A percentile compares a stretch with the other conserved stretches of the same genome.
These are phyloP conservation scores for Asarcornis scutulata DNA, from an alignment of 2,113 vertebrate species.

Conservation along the genomic window DNA sequence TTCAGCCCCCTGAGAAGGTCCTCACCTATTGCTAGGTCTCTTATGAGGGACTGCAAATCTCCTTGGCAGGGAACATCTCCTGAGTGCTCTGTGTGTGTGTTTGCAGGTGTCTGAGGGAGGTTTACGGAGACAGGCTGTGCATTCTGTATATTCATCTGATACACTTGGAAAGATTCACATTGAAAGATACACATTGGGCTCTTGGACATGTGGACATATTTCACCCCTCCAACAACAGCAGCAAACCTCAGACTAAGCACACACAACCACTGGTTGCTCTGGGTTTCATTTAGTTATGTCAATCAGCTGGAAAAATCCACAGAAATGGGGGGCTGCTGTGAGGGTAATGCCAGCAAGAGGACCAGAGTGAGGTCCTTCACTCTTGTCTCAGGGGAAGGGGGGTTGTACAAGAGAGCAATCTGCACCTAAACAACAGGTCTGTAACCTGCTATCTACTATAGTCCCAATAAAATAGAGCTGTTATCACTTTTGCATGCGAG, in stretches of 20 bases:
- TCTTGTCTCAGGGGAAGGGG: not conserved
- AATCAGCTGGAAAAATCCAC: not conserved
- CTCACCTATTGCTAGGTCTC: not conserved
- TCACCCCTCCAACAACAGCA: not conserved
- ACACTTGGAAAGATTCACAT: not conserved
- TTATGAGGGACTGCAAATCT: fast-evolving
- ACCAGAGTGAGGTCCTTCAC: not conserved
- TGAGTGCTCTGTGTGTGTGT: fast-evolving
- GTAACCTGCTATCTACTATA: not conserved
- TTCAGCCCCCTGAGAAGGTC: not conserved
- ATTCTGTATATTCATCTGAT: not conserved
- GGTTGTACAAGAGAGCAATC: not conserved
- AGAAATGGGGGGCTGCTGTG: not conserved
- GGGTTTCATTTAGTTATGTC: not conserved
- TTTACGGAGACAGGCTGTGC: not conserved
- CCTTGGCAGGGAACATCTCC: not conserved
- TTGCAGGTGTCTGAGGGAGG: not conserved
- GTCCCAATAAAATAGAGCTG: not conserved
- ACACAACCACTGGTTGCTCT: not conserved
- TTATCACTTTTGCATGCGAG: not conserved
- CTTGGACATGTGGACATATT: too few species aligned
- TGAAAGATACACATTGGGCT: not conserved
- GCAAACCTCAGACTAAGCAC: not conserved
- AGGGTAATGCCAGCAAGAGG: not conserved
- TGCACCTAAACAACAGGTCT: not conserved